Percentiles rank a stretch among this genome's conserved stretches.
Evolutionary conservation across 1,140 invertebrate species (phyloP).

Genomic region (Aphis gossypii): DNA sequence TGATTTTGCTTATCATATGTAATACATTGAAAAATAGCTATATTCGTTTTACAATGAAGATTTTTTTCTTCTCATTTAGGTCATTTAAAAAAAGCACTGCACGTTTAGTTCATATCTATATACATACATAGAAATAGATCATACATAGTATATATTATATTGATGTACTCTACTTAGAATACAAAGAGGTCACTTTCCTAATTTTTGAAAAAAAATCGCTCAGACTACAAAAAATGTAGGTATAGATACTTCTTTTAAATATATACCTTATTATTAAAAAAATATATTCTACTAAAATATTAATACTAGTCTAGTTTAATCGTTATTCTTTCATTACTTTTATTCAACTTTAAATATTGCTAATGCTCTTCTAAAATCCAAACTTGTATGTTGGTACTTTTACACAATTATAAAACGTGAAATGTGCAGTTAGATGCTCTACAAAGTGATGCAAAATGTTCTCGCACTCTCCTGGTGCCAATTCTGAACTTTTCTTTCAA

Average conservation of each 20-base stretch:
- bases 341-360: neutral
- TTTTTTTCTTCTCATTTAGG: neutral
- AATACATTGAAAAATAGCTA: neutral
- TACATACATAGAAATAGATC: too few species aligned
- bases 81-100: neutral
- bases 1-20: neutral
- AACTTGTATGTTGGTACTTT: neutral
- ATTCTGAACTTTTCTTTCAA: neutral
- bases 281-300: conserved; percentile 1
- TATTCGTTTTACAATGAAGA: too few species aligned
- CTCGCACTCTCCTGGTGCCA: neutral
- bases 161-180: neutral
- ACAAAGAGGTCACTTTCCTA: neutral
- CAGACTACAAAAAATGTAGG: neutral
- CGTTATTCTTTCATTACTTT: neutral
- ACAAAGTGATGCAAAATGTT: neutral
- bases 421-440: neutral
- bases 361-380: neutral
- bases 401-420: neutral
- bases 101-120: neutral
- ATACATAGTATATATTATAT: neutral
- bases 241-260: neutral
- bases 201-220: neutral
- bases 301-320: neutral
- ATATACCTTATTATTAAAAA: neutral